Evolutionary conservation across 2,888 invertebrate genomes (phyloP), one percentile per base, ranked within the genome.

Genomic region (Stictocephala bisonia): DNA sequence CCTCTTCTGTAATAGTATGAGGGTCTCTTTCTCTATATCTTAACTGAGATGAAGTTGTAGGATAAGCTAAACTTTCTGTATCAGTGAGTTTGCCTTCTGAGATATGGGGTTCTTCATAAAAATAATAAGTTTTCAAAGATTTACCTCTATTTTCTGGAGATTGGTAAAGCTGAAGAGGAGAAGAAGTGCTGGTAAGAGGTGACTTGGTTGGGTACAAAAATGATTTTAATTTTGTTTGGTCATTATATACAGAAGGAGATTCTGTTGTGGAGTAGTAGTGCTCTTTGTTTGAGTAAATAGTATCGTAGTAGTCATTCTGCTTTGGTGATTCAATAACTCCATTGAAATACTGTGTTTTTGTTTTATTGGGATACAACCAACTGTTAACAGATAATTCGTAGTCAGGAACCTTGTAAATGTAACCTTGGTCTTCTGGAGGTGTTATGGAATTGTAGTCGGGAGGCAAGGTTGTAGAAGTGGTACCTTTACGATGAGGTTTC

Each of bases 91-190:
- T 40, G n/a, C 58, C 70, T 26, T 71, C 40, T 11, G 70, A 58
- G 22, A 71, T 71, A 41, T 71, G 29, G 64, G 83, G 81, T 80
- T 91, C 91, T 75, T 91, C 90, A 78, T 90, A 91, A 80, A 90
- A 91, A 79, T 88, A 91, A 82, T 89, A 91, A 6, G 90, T 90
- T 64, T 79, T 79, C 53, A 76, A 40, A 35, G 77, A 35, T 31
- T 74, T 75, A 20, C 73, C 76, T 24, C 69, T 56, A 15, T 56
- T 53, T 24, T 68, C 44, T 15, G 48, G 66, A 18, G 53, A 27
- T 11, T 50, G 53, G 15, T 66, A 67, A n/a, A 51, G 29, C 20
- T 67, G 66, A 67, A 67, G 35, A 35, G 71, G 71, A 2, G 56
- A 40, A 4, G 50, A 31, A 1, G 71, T 71, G 18, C 20, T 72